Evolutionary conservation across 2,113 vertebrate species (phyloP).

Genomic region (Felis chaus): DNA sequence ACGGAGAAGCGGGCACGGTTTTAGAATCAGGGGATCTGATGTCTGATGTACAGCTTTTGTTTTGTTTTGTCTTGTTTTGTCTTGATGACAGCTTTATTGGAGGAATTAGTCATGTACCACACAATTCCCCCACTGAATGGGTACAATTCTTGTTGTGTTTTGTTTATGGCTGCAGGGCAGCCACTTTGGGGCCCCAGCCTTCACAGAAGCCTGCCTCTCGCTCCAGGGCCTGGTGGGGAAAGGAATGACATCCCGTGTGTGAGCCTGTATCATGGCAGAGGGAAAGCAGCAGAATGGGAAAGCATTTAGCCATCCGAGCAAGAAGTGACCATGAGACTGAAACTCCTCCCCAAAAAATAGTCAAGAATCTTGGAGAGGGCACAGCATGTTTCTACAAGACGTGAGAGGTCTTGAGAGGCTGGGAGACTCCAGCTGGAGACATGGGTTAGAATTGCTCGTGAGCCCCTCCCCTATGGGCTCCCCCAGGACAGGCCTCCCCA

Average conservation of each 20-base stretch:
- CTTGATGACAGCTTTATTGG: neutral
- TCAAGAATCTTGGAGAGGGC: neutral
- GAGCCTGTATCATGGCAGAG: neutral
- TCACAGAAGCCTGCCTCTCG: neutral
- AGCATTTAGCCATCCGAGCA: neutral
- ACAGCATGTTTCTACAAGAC: neutral
- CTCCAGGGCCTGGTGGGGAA: neutral
- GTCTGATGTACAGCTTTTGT: neutral
- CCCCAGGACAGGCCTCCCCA: neutral
- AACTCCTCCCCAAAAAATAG: neutral
- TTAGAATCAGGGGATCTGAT: neutral
- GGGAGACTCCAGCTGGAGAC: neutral
- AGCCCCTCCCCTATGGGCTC: neutral
- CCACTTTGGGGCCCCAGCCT: neutral
- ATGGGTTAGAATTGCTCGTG: rapidly evolving
- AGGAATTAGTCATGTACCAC: neutral
- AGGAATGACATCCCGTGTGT: rapidly evolving
- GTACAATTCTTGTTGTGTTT: neutral
- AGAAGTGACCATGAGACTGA: neutral
- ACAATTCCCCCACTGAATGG: neutral
- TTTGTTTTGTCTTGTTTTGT: neutral
- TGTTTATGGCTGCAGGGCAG: neutral
- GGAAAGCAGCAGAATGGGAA: neutral
- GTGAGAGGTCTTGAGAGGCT: neutral
- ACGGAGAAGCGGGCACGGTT: neutral